Evolutionary conservation across 2,113 vertebrate genomes (phyloP).

Genomic region (Malurus alboscapulatus): DNA sequence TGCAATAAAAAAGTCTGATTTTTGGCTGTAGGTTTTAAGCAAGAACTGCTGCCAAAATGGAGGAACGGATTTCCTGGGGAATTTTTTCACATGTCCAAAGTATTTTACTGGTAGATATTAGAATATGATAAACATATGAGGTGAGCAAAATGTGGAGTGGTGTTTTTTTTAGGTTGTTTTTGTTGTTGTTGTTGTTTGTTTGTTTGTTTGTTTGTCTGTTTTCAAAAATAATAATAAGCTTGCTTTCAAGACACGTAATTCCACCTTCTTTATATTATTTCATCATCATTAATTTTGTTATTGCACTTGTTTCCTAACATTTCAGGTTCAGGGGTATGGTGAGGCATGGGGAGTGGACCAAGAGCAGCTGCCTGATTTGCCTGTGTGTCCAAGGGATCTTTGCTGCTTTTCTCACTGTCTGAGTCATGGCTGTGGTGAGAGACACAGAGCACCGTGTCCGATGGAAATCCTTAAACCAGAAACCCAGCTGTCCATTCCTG

Average conservation of each 20-base stretch:
- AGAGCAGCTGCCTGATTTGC: conserved; percentile 70
- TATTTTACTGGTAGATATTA: conserved; percentile 71
- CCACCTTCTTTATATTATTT: background rate
- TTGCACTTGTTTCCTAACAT: background rate
- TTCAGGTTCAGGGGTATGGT: conserved; percentile 63
- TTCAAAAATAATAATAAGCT: background rate
- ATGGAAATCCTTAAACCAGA: background rate
- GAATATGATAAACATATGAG: conserved; percentile 69
- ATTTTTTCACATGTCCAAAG: conserved; percentile 69
- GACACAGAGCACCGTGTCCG: background rate
- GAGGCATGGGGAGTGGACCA: conserved; percentile 67
- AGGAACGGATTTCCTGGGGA: conserved; percentile 74
- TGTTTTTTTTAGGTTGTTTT: background rate
- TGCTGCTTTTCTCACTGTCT: conserved; percentile 68
- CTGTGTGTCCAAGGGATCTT: conserved; percentile 65
- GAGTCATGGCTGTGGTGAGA: conserved; percentile 64
- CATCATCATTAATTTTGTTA: background rate
- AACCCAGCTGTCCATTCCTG: background rate
- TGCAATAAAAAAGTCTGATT: background rate
- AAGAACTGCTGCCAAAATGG: conserved; percentile 76
- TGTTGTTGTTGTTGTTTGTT: too few species aligned
- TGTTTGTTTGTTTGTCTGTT: background rate
- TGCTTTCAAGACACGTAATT: background rate
- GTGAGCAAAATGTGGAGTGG: background rate
- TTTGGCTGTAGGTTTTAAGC: background rate